Conservation (phyloP, 2,113 vertebrate genomes). For the Panthera leo region DNA sequence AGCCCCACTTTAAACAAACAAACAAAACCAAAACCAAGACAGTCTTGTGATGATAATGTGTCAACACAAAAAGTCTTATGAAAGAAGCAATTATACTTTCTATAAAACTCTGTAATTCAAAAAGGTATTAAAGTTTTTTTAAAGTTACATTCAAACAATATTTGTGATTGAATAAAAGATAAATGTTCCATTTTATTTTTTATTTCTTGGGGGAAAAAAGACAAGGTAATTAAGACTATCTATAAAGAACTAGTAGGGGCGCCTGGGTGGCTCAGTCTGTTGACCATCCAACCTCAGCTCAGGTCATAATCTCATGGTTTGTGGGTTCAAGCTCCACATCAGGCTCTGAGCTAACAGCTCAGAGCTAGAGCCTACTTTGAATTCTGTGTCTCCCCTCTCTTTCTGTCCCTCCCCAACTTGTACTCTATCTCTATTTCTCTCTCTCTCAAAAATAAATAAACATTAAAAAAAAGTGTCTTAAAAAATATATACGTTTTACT, state of each 20-base stretch:
- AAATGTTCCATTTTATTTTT: conserved; percentile 27
- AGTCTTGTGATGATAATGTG: background rate
- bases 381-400: too few relatives aligned
- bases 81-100: conserved; percentile 39
- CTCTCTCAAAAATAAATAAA: too few relatives aligned
- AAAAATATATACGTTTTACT: conserved; percentile 24
- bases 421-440: too few relatives aligned
- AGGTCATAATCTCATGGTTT: too few relatives aligned
- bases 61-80: conserved; percentile 25
- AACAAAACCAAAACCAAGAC: background rate
- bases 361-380: too few relatives aligned
- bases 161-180: conserved; percentile 16
- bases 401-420: too few relatives aligned
- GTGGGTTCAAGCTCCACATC: too few relatives aligned
- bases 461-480: too few relatives aligned
- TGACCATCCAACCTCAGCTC: too few relatives aligned
- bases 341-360: too few relatives aligned
- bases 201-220: background rate
- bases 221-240: conserved; percentile 11
- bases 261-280: too few relatives aligned
- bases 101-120: conserved; percentile 12
- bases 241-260: background rate
- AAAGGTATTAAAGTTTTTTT: background rate
- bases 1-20: background rate
- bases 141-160: background rate